These are phyloP conservation scores for Zele albiditarsus DNA, from an alignment of 2,888 invertebrate genomes.

Conservation along the genomic window DNA sequence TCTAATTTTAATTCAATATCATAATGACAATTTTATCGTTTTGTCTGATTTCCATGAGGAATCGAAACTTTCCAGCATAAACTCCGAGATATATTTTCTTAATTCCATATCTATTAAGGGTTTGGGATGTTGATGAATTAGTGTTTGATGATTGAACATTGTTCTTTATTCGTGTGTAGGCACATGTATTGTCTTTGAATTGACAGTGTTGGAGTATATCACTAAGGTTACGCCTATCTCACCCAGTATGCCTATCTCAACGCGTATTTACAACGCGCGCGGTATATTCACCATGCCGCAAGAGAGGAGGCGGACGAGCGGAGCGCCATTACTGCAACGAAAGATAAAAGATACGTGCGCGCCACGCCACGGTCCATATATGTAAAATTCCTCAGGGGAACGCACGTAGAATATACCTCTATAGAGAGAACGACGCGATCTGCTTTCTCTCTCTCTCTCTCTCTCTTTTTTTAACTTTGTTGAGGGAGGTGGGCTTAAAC, in stretches of 20 bases:
- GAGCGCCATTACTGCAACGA: slow-evolving; percentile 64
- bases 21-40: too few species aligned
- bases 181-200: not conserved
- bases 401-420: slow-evolving; percentile 56
- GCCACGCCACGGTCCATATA: slow-evolving; percentile 70
- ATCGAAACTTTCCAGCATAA: too few species aligned
- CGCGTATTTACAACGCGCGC: slow-evolving; percentile 58
- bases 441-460: not conserved
- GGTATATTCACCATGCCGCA: slow-evolving; percentile 40
- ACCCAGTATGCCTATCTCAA: slow-evolving; percentile 61
- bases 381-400: slow-evolving; percentile 70
- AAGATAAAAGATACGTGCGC: slow-evolving; percentile 71
- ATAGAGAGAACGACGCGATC: slow-evolving; percentile 25
- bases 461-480: slow-evolving; percentile 5
- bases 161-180: not conserved
- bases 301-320: slow-evolving; percentile 62
- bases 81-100: too few species aligned
- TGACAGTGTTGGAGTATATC: slow-evolving; percentile 23
- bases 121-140: not conserved
- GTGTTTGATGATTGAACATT: not conserved
- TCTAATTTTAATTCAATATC: too few species aligned
- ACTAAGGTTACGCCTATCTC: slow-evolving; percentile 57
- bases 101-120: too few species aligned
- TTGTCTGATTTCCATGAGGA: too few species aligned
- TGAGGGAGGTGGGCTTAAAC: slow-evolving; percentile 32